Percentiles rank a stretch among this genome's conserved stretches.
Conservation (phyloP, 2,797 vertebrate genomes). For the Cyclura pinguis region DNA sequence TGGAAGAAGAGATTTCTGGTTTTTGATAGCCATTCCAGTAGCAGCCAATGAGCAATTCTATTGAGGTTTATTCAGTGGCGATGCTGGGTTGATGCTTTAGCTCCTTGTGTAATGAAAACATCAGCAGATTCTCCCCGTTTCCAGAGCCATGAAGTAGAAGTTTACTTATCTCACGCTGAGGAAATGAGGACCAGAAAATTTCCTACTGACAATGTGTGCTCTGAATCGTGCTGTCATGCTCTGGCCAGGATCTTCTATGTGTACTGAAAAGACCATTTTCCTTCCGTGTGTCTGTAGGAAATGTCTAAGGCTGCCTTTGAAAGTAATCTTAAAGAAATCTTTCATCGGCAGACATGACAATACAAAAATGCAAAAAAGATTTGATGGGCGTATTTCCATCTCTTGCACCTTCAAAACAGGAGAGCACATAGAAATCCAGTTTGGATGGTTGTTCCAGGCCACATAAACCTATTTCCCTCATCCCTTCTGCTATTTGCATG, state of each 20-base stretch:
- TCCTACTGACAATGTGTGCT: constrained; percentile 54
- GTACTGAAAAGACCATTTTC: background rate
- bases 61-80: constrained; percentile 62
- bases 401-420: background rate
- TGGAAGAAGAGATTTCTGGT: constrained; percentile 48
- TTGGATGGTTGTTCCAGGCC: background rate
- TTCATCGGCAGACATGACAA: constrained; percentile 9
- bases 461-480: background rate
- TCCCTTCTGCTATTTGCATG: no score
- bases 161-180: constrained; percentile 65
- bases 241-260: background rate
- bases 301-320: background rate
- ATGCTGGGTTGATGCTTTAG: constrained; percentile 63
- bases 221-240: constrained; percentile 39
- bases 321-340: background rate
- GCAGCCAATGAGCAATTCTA: constrained; percentile 39
- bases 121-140: constrained; percentile 60
- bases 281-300: background rate
- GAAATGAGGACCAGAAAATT: constrained; percentile 73
- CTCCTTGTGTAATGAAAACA: constrained; percentile 63
- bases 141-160: constrained; percentile 71
- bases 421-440: background rate
- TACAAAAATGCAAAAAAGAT: background rate
- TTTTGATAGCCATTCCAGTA: constrained; percentile 29
- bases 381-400: constrained; percentile 14